Conservation (phyloP, 2,797 vertebrate species). For the Parauchenoglanis ngamensis region DNA sequence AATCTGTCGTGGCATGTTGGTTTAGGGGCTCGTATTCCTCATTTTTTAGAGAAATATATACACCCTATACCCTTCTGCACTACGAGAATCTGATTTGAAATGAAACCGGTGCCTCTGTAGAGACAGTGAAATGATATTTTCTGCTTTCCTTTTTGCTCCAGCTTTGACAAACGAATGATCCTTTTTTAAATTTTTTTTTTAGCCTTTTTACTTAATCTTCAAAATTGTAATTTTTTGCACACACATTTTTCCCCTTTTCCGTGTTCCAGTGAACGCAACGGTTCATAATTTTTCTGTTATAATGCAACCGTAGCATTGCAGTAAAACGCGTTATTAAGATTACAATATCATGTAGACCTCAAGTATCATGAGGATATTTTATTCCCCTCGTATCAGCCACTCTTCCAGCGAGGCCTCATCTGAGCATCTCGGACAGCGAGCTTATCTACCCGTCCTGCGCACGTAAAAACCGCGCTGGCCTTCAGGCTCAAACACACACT, state of each 20-base stretch:
- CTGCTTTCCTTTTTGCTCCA: background rate
- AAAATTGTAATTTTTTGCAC: background rate
- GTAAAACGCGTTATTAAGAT: background rate
- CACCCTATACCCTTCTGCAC: background rate
- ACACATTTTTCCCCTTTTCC: background rate
- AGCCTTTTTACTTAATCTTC: background rate
- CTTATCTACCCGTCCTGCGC: background rate
- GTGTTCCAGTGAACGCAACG: too few relatives aligned
- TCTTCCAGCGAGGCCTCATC: background rate
- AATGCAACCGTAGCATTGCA: background rate
- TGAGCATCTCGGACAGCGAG: too few relatives aligned
- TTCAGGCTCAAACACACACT: background rate
- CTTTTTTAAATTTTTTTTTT: too few relatives aligned
- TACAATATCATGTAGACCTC: background rate
- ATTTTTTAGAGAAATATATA: background rate
- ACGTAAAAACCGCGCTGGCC: background rate
- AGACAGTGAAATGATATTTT: background rate
- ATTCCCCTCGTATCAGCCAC: background rate
- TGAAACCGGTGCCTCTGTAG: background rate
- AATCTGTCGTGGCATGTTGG: constrained; percentile 20
- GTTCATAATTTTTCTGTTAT: background rate
- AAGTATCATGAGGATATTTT: background rate
- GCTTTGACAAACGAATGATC: background rate
- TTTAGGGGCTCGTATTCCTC: background rate
- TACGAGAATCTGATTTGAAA: background rate